Evolutionary conservation across 2,113 vertebrate species (phyloP).

Genomic region (Aplodontia rufa): DNA sequence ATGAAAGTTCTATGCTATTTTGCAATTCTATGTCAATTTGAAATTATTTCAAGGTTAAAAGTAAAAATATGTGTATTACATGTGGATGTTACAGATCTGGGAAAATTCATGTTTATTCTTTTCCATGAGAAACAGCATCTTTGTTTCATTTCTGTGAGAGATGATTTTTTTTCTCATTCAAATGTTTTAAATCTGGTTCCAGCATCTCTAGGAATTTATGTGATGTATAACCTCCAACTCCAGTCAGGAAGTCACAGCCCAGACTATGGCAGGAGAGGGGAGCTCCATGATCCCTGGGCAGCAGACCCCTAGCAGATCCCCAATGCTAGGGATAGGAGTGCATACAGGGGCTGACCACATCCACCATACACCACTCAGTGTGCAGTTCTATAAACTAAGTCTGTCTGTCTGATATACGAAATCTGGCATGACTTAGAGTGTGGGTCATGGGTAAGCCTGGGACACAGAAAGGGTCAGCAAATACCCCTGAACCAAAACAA

Average conservation of each 20-base stretch:
- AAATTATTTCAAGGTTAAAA: neutral
- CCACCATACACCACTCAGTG: neutral
- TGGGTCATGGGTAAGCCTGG: neutral
- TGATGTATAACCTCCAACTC: neutral
- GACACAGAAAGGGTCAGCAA: neutral
- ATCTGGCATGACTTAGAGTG: neutral
- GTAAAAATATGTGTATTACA: neutral
- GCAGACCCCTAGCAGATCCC: neutral
- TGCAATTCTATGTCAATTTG: neutral
- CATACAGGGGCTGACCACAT: neutral
- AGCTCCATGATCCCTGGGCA: rapidly evolving
- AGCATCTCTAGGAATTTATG: neutral
- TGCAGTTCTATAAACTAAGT: neutral
- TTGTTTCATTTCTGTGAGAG: neutral
- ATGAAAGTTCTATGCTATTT: neutral
- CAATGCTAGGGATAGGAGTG: neutral
- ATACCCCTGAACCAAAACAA: neutral
- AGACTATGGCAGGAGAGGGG: neutral
- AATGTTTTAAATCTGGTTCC: neutral
- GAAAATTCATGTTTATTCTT: neutral
- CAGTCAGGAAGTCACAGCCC: neutral
- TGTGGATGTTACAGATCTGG: neutral
- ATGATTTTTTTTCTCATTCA: neutral
- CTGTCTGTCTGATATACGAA: rapidly evolving
- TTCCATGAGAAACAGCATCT: neutral